These are phyloP conservation scores for Diogma glabrata DNA, from an alignment of 2,888 invertebrate genomes.

Conservation along the genomic window DNA sequence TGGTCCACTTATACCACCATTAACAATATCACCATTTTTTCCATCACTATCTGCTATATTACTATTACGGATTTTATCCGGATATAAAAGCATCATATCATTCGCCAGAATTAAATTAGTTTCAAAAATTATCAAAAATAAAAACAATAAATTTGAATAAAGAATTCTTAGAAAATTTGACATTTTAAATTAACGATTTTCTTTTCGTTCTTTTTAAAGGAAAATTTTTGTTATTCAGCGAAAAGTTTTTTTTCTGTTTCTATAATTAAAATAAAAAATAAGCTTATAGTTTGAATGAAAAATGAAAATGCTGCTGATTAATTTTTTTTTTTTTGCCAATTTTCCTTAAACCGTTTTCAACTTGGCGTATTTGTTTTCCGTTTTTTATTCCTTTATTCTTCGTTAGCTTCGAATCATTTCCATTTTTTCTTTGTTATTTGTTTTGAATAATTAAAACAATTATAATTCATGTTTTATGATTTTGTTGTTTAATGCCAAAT, in stretches of 20 bases:
- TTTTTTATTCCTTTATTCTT: no score
- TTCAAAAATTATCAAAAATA: conserved; percentile 6
- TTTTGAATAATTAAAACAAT: conserved; percentile 8
- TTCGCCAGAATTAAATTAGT: conserved; percentile 7
- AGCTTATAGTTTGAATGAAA: no score
- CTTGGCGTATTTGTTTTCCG: no score
- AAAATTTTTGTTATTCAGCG: no score
- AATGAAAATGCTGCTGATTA: no score
- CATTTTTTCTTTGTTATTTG: conserved; percentile 8
- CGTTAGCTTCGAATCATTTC: no score
- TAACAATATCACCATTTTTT: background rate
- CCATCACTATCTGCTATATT: background rate
- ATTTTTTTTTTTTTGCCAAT: no score
- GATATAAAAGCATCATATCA: conserved; percentile 4
- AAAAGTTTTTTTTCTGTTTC: no score
- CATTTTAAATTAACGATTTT: background rate
- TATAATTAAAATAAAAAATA: no score
- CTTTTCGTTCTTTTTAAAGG: background rate
- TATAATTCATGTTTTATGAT: conserved; percentile 4
- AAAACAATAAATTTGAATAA: conserved; percentile 7
- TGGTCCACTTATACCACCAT: background rate
- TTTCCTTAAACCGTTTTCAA: no score
- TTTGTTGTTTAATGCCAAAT: background rate
- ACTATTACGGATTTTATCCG: conserved; percentile 1
- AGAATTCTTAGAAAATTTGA: conserved; percentile 6